phyloP scores from a whole-genome alignment of 2,888 invertebrate species.

The Mythimna vitellina region DNA sequence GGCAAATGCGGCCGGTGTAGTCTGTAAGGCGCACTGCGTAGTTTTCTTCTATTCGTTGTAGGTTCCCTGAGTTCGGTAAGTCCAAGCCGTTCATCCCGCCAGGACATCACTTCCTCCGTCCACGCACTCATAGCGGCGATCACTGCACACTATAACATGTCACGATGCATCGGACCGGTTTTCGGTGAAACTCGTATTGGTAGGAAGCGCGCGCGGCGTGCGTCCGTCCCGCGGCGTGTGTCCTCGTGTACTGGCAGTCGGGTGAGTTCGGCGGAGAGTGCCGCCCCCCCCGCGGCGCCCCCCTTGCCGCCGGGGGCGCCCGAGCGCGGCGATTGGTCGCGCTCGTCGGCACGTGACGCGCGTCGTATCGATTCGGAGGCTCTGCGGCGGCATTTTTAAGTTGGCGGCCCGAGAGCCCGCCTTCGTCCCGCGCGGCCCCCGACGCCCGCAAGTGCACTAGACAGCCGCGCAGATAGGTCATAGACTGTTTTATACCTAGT shows the following conservation, averaged over 20 bases:
- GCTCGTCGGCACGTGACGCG: slow-evolving; percentile 92
- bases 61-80: slow-evolving; percentile 84
- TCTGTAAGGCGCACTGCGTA: slow-evolving; percentile 92
- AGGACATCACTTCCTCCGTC: slow-evolving; percentile 88
- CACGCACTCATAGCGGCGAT: slow-evolving; percentile 85
- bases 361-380: slow-evolving; percentile 94
- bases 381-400: slow-evolving; percentile 96
- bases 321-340: slow-evolving; percentile 86
- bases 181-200: slow-evolving; percentile 80
- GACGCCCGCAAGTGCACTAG: slow-evolving; percentile 77
- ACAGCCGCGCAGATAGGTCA: slow-evolving; percentile 59
- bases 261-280: slow-evolving; percentile 53
- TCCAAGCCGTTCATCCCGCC: slow-evolving; percentile 87
- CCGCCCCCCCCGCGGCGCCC: slow-evolving; percentile 74
- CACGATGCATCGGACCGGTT: slow-evolving; percentile 86
- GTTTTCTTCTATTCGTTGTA: slow-evolving; percentile 87
- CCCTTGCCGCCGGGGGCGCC: slow-evolving; percentile 72
- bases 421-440: slow-evolving; percentile 85
- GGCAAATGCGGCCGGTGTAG: slow-evolving; percentile 92
- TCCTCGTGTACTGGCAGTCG: slow-evolving; percentile 82
- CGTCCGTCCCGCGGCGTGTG: slow-evolving; percentile 76
- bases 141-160: slow-evolving; percentile 86
- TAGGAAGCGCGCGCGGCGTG: slow-evolving; percentile 64
- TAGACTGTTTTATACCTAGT: slow-evolving; percentile 21
- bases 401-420: slow-evolving; percentile 90